Conservation (phyloP, 2,888 invertebrate genomes). For the Alloscopus bannaensis region DNA sequence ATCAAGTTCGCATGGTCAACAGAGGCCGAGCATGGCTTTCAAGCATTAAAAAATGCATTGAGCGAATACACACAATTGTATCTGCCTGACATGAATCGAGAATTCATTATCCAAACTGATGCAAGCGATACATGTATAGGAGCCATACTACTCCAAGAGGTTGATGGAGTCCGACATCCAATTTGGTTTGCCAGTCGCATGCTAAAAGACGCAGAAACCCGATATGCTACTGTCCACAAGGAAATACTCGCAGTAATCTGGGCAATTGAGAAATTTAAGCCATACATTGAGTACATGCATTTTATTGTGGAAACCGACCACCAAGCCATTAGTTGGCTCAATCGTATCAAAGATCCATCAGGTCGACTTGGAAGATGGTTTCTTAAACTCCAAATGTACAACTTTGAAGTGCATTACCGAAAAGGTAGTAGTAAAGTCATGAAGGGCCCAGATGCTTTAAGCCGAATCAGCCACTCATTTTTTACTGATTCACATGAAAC, state of each 20-base stretch:
- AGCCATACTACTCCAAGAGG: constrained; percentile 72
- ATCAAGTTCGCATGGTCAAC: constrained; percentile 38
- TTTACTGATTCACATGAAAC: neutral
- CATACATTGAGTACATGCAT: constrained; percentile 68
- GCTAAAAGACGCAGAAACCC: constrained; percentile 66
- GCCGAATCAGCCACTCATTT: neutral
- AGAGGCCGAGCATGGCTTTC: constrained; percentile 39
- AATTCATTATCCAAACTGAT: constrained; percentile 72
- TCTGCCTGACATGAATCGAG: constrained; percentile 68
- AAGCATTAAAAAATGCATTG: constrained; percentile 27
- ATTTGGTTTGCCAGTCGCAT: constrained; percentile 71
- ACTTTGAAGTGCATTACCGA: constrained; percentile 55
- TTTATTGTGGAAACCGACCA: constrained; percentile 72
- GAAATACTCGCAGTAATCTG: constrained; percentile 70
- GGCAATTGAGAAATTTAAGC: constrained; percentile 69
- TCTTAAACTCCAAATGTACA: constrained; percentile 58
- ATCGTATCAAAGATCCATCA: constrained; percentile 56
- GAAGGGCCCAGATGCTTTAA: constrained; percentile 36
- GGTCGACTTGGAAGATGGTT: constrained; percentile 66
- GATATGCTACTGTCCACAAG: constrained; percentile 62
- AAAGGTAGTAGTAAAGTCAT: constrained; percentile 34
- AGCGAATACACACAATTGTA: constrained; percentile 66
- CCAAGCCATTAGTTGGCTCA: constrained; percentile 61
- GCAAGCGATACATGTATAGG: constrained; percentile 69
- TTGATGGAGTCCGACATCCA: constrained; percentile 47